These are phyloP conservation scores for Acrobasis suavella DNA, from an alignment of 2,888 invertebrate species.

Conservation along the genomic window DNA sequence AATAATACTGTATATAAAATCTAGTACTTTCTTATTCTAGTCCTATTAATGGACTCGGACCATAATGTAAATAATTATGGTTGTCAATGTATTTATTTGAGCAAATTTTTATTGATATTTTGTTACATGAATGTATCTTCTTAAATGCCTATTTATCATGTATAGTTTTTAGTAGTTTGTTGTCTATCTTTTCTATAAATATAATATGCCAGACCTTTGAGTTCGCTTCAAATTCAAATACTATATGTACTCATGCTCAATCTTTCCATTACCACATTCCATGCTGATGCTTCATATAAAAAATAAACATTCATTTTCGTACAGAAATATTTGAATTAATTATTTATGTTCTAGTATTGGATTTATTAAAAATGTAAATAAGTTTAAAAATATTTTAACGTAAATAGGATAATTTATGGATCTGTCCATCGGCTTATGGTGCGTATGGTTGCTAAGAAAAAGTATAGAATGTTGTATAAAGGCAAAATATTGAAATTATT, in stretches of 20 bases:
- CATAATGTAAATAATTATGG: not conserved
- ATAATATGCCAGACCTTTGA: too few species aligned
- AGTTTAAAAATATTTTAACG: not conserved
- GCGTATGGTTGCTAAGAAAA: not conserved
- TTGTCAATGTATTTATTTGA: not conserved
- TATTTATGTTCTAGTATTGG: too few species aligned
- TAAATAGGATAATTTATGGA: not conserved
- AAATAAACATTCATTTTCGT: too few species aligned
- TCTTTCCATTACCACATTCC: too few species aligned
- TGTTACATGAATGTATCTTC: not conserved
- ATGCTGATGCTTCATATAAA: too few species aligned
- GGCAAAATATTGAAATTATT: not conserved
- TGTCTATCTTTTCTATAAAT: too few species aligned
- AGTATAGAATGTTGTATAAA: not conserved
- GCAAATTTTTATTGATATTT: not conserved
- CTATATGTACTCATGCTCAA: too few species aligned
- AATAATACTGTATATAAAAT: not conserved
- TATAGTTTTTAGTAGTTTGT: not conserved
- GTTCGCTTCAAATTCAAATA: too few species aligned
- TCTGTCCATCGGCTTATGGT: constrained; percentile 1
- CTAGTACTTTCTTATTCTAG: not conserved
- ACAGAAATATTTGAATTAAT: too few species aligned
- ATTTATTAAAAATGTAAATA: too few species aligned
- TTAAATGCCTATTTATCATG: not conserved
- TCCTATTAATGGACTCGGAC: not conserved